Base-by-base conservation (phyloP, 2,797 vertebrate genomes). In the Perodicticus potto region DNA sequence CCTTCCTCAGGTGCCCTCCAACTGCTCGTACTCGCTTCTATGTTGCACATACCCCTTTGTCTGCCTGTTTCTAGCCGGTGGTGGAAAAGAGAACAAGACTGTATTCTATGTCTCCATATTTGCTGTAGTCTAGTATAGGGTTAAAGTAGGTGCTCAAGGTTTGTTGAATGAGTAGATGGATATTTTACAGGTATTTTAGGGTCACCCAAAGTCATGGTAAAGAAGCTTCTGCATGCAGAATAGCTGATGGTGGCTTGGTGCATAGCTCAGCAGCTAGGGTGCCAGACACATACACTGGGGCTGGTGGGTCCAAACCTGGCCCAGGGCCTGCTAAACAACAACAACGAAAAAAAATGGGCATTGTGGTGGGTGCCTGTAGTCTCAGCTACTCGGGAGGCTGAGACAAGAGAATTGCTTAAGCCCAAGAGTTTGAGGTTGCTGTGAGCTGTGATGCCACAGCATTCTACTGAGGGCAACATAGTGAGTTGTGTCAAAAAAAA, bases 101-200 rank as follows among this genome's bases (percentile, higher is more conserved):
- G 10, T 32, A 55, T 95, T 92, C 90, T 95, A 94, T 61, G 53
- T 70, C 43, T 96, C 87, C 69, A 69, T 83, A 63, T 32, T 91
- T 57, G 82, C 43, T 9, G 1, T 43, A 49, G 19, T 93, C 73
- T 92, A 93, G n/a, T 13, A 37, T 25, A 78, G 57, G 45, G 43
- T 94, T 93, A 93, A 93, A 86, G 86, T 80, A 86, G 49, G 74
- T 74, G 69, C 76, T 86, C 78, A 49, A 57, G 32, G 29, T 86
- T n/a, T 90, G 23, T 57, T 81, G 73, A 85, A 85, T 43, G 69
- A 94, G 53, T 43, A 25, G 29, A 73, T 77, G 40, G 94, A 61
- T 95, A 76, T 84, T 84, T 91, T 34, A 34, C 34, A 93, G 59
- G 57, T 92, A 76, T 32, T 83, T 83, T 45, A 78, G 29, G 12